Evolutionary conservation across 2,113 vertebrate genomes (phyloP).

Genomic region (Eudyptes chrysolophus): DNA sequence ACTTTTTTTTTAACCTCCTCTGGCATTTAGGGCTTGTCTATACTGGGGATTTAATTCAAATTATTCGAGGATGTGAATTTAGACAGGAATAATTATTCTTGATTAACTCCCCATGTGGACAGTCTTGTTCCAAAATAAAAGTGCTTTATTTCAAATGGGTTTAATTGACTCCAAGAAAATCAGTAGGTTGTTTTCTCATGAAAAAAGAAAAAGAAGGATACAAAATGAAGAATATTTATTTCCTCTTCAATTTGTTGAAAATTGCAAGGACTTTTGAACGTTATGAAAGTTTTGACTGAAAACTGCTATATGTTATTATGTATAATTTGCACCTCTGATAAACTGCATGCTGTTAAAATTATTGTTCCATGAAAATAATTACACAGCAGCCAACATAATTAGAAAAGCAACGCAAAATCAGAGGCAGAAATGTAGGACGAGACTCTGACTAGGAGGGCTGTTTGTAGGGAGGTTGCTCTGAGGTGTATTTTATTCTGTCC

Average conservation of each 20-base stretch:
- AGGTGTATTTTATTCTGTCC: slow-evolving; percentile 20
- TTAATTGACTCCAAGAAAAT: slow-evolving; percentile 13
- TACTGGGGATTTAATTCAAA: slow-evolving; percentile 51
- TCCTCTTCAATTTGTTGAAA: background rate
- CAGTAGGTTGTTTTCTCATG: background rate
- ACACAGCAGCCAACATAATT: slow-evolving; percentile 61
- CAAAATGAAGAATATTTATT: background rate
- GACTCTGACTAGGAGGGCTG: background rate
- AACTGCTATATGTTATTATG: background rate
- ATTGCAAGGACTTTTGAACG: background rate
- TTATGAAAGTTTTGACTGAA: slow-evolving; percentile 37
- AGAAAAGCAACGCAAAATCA: slow-evolving; percentile 2
- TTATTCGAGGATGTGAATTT: slow-evolving; percentile 43
- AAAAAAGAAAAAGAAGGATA: background rate
- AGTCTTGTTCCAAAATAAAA: slow-evolving; percentile 40
- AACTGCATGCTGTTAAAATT: slow-evolving; percentile 47
- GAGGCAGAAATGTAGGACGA: background rate
- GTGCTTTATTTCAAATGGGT: background rate
- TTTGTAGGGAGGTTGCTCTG: background rate
- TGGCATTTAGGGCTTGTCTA: slow-evolving; percentile 24
- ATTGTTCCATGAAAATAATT: slow-evolving; percentile 70
- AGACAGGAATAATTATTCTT: slow-evolving; percentile 57
- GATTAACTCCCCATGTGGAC: slow-evolving; percentile 39
- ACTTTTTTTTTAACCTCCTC: slow-evolving; percentile 34
- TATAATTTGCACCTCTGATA: slow-evolving; percentile 62